Base-by-base conservation (phyloP, 2,888 invertebrate genomes). In the Cheilosia vernalis region DNA sequence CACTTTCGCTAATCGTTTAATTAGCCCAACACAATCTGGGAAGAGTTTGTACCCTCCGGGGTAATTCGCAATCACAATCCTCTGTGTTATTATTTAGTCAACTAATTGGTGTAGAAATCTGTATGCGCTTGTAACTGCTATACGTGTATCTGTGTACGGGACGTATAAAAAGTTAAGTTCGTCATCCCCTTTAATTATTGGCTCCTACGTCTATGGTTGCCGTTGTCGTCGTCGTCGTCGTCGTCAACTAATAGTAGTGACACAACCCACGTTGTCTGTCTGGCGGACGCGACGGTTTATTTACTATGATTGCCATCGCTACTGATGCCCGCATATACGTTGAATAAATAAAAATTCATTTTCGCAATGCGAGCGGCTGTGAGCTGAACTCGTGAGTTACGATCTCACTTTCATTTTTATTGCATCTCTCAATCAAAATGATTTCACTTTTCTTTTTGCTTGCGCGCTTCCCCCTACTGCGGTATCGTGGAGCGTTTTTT, bases 361-460 rank as follows among this genome's bases (percentile, higher is more conserved):
- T 77, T 67, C 44, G 61, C 69, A 78, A 61, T 69, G 51, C 21
- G 15, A 42, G 67, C 67, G 60, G 24, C 53, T 76, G 42, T 33
- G 13, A 33, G 21, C 33, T 64, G 49, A 30, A 47, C 44, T 15
- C 37, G 47, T 42, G 67, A 69, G 47, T 61, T 70, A 56, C 76
- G 60, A 47, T 53, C 70, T 79, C 76, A 81, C 85, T 85, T 85
- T 85, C 85, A 61, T 85, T 85, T 85, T 85, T 72, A 81, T 61
- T 80, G 72, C 66, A 63, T 72, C 76, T 77, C 58, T 85, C 85
- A 81, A 85, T 85, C 76, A 85, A 81, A 85, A 77, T 85, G 67
- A 67, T 85, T 85, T 85, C 85, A 85, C 76, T 85, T 78, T 83
- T 44, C 7, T 24, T 30, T 13, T 17, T 27, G 10, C 60, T n/a